phyloP scores from a whole-genome alignment of 2,797 vertebrate species.

The Tragopan temminckii region DNA sequence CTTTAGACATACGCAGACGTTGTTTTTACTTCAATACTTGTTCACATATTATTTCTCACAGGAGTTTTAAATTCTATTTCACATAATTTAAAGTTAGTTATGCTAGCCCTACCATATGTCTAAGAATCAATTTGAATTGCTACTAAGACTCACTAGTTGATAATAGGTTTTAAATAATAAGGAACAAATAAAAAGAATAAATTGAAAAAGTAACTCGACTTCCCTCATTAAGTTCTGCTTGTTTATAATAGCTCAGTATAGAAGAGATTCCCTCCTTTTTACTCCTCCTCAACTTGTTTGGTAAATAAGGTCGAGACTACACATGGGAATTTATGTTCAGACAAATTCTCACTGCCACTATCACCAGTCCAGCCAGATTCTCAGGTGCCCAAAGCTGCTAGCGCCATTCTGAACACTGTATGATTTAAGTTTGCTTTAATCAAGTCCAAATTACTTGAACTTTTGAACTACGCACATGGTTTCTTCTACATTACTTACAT shows the following conservation, averaged over 20 bases:
- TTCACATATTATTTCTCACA: neutral
- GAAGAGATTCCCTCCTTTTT: neutral
- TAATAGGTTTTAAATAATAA: neutral
- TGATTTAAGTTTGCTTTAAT: neutral
- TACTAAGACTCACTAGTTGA: neutral
- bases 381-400: neutral
- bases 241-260: neutral
- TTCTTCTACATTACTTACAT: neutral
- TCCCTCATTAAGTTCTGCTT: neutral
- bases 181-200: neutral
- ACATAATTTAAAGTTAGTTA: neutral
- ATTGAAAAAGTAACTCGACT: neutral
- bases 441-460: neutral
- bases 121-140: neutral
- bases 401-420: neutral
- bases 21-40: neutral
- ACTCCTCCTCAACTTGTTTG: neutral
- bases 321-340: conserved; percentile 1
- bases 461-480: neutral
- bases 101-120: neutral
- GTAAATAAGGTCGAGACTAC: neutral
- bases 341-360: conserved; percentile 30
- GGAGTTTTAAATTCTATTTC: neutral
- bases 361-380: conserved; percentile 26
- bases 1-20: conserved; percentile 17